Evolutionary conservation across 1,140 invertebrate species (phyloP), one percentile per base, ranked within the genome.

Genomic region (Thereuonema tuberculata): DNA sequence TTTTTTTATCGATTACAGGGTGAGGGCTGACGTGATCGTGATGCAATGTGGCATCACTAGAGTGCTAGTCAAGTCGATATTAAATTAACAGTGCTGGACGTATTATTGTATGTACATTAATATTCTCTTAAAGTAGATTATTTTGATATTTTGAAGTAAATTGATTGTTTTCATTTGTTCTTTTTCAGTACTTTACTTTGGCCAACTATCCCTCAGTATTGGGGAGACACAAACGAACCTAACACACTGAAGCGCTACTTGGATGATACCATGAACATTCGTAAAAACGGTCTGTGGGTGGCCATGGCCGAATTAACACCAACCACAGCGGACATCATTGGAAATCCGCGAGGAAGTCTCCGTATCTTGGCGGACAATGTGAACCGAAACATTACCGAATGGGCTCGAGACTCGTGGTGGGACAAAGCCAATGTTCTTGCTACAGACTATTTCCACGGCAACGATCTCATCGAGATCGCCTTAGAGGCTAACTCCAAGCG

Each of bases 271-370:
- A 48, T 58, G 56, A 24, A 47, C 21, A 5, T 12, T 9, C 17
- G 3, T 5, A 63, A 69, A 64, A 29, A 67, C 74, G 50, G 80
- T 1, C 67, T 85, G 25, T 85, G 83, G 80, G 84, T 85, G 0
- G 80, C 84, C 1, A 89, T 89, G 87, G 85, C 85, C 0, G 84
- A 89, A 71, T 76, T 87, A 24, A 89, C 87, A 0, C 85, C 86
- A 1, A 78, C 76, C 20, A 75, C 82, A 0, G 70, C 83, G 37
- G 84, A 86, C 59, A 75, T 87, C 43, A 71, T 87, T 9, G 77
- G 87, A 50, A 76, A 82, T 62, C 72, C 76, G 28, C 80, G 66
- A 15, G 77, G 81, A 5, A 84, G 83, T 9, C 69, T 89, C n/a
- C 72, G 86, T 21, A 77, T 80, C 23, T 77, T 86, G 68, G 85